A percentile compares a stretch with the other conserved stretches of the same genome.
Evolutionary conservation across 2,888 invertebrate genomes (phyloP).

Genomic region (Microplitis manilae): DNA sequence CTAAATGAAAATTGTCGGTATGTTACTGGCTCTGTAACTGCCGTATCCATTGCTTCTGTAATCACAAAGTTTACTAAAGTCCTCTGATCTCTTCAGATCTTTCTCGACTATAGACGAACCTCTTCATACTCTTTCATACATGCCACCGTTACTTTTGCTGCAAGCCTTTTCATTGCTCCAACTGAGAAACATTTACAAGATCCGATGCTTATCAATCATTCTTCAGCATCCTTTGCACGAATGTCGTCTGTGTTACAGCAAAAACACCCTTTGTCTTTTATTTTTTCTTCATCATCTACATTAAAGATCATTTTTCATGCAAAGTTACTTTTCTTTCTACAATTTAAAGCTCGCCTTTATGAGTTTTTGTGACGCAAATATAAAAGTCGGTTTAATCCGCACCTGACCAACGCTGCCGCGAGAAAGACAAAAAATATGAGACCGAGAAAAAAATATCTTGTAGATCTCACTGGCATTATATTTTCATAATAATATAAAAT

Average conservation of each 20-base stretch:
- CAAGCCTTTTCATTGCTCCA: background rate
- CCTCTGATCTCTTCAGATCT: slow-evolving; percentile 41
- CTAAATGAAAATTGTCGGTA: slow-evolving; percentile 48
- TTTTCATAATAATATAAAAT: slow-evolving; percentile 49
- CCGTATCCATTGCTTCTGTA: background rate
- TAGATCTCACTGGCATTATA: slow-evolving; percentile 56
- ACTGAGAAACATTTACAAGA: slow-evolving; percentile 34
- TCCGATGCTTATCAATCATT: slow-evolving; percentile 35
- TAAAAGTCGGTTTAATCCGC: slow-evolving; percentile 70
- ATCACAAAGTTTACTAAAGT: slow-evolving; percentile 23
- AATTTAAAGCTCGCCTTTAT: slow-evolving; percentile 57
- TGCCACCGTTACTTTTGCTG: background rate
- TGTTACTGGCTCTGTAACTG: background rate
- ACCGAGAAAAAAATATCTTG: slow-evolving; percentile 43
- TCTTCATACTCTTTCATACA: slow-evolving; percentile 12
- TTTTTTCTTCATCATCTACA: slow-evolving; percentile 4
- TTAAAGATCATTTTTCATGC: background rate
- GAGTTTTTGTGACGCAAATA: slow-evolving; percentile 72
- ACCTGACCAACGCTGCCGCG: slow-evolving; percentile 57
- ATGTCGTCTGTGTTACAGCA: too few species aligned
- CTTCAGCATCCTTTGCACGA: slow-evolving; percentile 14
- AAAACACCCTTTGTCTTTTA: background rate
- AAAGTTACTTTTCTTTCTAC: too few species aligned
- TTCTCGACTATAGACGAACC: slow-evolving; percentile 19
- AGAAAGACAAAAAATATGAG: slow-evolving; percentile 33